Evolutionary conservation across 1,140 invertebrate genomes (phyloP), one percentile per base, ranked within the genome.

Genomic region (Bombus pyrosoma): DNA sequence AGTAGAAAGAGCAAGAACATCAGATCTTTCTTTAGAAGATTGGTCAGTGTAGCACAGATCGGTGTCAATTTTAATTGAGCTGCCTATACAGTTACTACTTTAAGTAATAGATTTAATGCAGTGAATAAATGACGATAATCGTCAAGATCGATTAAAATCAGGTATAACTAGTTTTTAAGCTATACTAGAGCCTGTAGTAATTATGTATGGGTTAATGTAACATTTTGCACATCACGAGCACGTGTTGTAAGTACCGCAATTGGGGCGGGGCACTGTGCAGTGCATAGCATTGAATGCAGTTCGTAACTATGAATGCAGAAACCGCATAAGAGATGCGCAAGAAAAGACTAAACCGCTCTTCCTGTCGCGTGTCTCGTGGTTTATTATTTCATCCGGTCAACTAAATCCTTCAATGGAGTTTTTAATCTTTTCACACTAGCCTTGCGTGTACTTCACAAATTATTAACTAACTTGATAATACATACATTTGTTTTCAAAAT

Each of bases 201-300:
- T 18, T 62, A 64, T 59, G 18, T 59, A 32, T 15, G 47, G 47
- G 22, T 28, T 68, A 28, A 41, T 78, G n/a, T 22, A 41, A 77
- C 8, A 47, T n/a, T 78, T 69, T 62, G 73, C 72, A 76, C 73
- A 83, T 69, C 28, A 9, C 53, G 37, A 69, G 82, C 82, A 84
- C 82, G 82, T 78, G 82, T 78, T 28, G 3, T 34, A 43, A 59
- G 47, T 84, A 84, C 82, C 82, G 82, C 64, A 84, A 84, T 78
- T 78, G 39, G 37, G 82, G 75, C 64, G 82, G 66, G 82, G 74
- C 82, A 69, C 1, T 43, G 34, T n/a, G 22, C 57, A 18, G 32
- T 37, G 71, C 71, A 69, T 32, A 62, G 62, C 59, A 6, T 10
- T 28, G 47, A 76, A 12, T 53, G 43, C 73, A 68, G 47, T 47